Conservation (phyloP, 1,140 invertebrate genomes). For the Anoplolepis gracilipes region DNA sequence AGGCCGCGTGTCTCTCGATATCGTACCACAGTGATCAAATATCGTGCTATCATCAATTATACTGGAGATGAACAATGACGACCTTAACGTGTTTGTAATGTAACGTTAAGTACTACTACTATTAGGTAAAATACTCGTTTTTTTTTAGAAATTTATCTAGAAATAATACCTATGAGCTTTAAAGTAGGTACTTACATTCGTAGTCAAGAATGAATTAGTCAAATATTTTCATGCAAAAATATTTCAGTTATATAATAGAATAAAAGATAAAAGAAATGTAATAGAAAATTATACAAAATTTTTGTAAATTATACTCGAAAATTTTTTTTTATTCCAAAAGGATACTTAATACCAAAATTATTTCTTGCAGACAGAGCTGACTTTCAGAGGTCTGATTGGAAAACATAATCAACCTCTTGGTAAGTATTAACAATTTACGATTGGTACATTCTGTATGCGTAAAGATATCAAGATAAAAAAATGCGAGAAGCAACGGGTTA, state of each 20-base stretch:
- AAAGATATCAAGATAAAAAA: constrained; percentile 22
- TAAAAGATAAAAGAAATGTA: no score
- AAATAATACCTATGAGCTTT: neutral
- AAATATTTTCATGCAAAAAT: neutral
- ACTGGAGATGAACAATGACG: neutral
- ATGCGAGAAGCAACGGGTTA: neutral
- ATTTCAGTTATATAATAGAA: neutral
- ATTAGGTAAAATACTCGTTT: neutral
- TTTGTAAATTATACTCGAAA: no score
- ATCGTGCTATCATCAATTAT: neutral
- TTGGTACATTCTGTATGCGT: constrained; percentile 10
- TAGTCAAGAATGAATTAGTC: neutral
- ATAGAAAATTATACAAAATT: no score
- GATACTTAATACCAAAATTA: neutral
- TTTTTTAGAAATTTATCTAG: neutral
- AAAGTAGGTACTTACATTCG: neutral
- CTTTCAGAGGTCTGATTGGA: neutral
- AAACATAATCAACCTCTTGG: neutral
- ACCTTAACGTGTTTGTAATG: neutral
- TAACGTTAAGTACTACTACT: neutral
- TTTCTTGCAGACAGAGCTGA: neutral
- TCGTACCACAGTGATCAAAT: neutral
- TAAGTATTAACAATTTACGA: constrained; percentile 11
- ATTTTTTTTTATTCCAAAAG: neutral
- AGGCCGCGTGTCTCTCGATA: constrained; percentile 8